These are phyloP conservation scores for Melangyna quadrimaculata DNA, from an alignment of 2,888 invertebrate species.

Conservation along the genomic window DNA sequence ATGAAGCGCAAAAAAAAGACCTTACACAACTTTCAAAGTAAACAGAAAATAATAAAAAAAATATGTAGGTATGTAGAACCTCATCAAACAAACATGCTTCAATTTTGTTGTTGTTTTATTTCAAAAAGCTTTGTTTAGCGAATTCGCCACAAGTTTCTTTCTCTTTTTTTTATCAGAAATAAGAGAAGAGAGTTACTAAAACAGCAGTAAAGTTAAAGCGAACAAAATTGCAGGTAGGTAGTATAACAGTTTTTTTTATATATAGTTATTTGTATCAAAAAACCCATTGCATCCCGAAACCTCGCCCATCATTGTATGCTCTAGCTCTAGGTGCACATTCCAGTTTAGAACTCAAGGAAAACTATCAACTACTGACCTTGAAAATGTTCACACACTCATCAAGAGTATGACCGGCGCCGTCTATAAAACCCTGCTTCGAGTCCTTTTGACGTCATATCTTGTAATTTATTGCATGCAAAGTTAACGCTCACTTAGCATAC, in stretches of 20 bases:
- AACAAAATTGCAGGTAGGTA: background rate
- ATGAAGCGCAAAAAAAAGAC: slow-evolving; percentile 20
- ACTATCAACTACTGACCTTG: slow-evolving; percentile 57
- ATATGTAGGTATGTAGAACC: background rate
- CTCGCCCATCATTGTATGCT: slow-evolving; percentile 19
- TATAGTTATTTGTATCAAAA: background rate
- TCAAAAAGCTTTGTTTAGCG: background rate
- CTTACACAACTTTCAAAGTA: slow-evolving; percentile 8
- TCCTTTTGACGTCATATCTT: slow-evolving; percentile 55
- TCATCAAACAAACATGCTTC: background rate
- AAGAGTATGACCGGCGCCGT: slow-evolving; percentile 18
- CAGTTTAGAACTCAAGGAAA: slow-evolving; percentile 2
- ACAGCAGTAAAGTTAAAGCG: background rate
- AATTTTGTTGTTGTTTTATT: background rate
- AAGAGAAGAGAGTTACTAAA: background rate
- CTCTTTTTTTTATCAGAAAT: background rate
- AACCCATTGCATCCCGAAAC: slow-evolving; percentile 1
- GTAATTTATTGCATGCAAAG: slow-evolving; percentile 18
- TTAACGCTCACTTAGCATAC: background rate
- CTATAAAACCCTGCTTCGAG: slow-evolving; percentile 12
- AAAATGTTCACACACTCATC: slow-evolving; percentile 25
- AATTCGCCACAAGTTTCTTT: background rate
- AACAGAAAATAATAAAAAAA: background rate
- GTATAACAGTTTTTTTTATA: slow-evolving; percentile 12
- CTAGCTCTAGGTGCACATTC: slow-evolving; percentile 7